Base-by-base conservation (phyloP, 2,113 vertebrate species). In the Rallus limicola region DNA sequence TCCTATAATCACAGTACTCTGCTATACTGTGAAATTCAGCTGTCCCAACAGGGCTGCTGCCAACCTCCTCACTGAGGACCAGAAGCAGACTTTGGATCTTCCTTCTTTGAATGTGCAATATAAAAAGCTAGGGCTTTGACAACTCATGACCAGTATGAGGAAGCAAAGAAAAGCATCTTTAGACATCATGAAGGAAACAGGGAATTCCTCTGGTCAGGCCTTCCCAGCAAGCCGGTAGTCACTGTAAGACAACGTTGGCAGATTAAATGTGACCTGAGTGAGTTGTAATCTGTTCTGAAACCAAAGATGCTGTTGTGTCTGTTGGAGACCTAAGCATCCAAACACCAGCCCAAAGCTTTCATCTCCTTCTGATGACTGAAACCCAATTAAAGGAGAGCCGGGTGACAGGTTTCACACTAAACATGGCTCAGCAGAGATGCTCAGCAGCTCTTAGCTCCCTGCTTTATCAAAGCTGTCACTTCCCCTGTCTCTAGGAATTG, bases 381-480 rank as follows among this genome's bases (percentile, higher is more conserved):
- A 96, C 70, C 97, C 96, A 98, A 97, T 98, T 98, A 98, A 93
- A 96, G 84, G 28, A 16, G 74, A 46, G 29, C 8, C 0, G 24
- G 90, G 83, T 97, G 97, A 97, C 97, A 97, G 95, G 82, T 94
- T 91, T 86, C 78, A 82, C 34, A 81, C 74, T 59, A 81, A 97
- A 85, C 88, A 52, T 52, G 42, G 92, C 79, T 92, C 82, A 90
- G 93, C 88, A 80, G 59, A 74, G 74, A 90, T 83, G 75, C 82
- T 75, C 79, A 70, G 95, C 79, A 96, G 88, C 89, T 95, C 94
- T 92, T 48, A 82, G 72, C 80, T 77, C 93, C 74, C 31, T 6
- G 56, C 90, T 97, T 97, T 96, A 97, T 96, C 97, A 95, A 94
- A 97, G 92, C 72, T 97, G 97, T 97, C 98, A 97, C 93, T 94